A percentile compares a stretch with the other conserved stretches of the same genome.
phyloP scores from a whole-genome alignment of 2,888 invertebrate species.

The Tiliacea citrago region DNA sequence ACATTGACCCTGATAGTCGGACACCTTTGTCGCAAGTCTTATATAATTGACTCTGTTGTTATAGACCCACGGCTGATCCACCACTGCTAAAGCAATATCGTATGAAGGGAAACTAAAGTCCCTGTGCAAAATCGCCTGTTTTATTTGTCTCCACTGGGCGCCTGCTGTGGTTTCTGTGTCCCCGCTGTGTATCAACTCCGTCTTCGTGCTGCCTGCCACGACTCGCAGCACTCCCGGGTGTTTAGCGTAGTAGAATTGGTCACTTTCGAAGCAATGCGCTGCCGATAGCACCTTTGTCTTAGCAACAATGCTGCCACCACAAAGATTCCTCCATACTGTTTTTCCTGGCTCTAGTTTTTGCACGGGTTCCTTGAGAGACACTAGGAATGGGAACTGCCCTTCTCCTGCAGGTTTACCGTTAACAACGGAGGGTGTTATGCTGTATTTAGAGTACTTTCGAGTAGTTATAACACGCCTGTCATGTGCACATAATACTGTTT shows the following conservation, averaged over 20 bases:
- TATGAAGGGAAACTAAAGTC: slow-evolving; percentile 58
- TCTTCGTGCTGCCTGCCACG: slow-evolving; percentile 76
- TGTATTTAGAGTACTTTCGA: slow-evolving; percentile 74
- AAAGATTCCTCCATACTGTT: slow-evolving; percentile 76
- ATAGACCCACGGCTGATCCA: slow-evolving; percentile 69
- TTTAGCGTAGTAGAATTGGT: slow-evolving; percentile 71
- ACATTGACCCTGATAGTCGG: slow-evolving; percentile 73
- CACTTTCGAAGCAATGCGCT: slow-evolving; percentile 82
- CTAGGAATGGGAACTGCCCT: slow-evolving; percentile 78
- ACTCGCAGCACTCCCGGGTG: slow-evolving; percentile 68
- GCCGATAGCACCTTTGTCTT: slow-evolving; percentile 76
- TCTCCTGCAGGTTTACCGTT: slow-evolving; percentile 72
- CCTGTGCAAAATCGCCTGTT: slow-evolving; percentile 28
- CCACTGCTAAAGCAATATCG: slow-evolving; percentile 76
- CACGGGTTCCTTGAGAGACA: slow-evolving; percentile 77
- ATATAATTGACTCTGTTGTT: slow-evolving; percentile 67
- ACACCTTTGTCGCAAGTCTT: slow-evolving; percentile 53
- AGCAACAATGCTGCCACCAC: slow-evolving; percentile 81
- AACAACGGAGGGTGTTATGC: slow-evolving; percentile 74
- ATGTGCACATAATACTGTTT: slow-evolving; percentile 55
- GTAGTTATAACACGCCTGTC: slow-evolving; percentile 78
- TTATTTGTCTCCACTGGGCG: slow-evolving; percentile 51
- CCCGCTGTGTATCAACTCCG: slow-evolving; percentile 68
- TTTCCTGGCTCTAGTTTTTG: slow-evolving; percentile 36
- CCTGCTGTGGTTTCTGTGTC: slow-evolving; percentile 60